phyloP scores from a whole-genome alignment of 2,888 invertebrate genomes.

The Tortrix viridana region DNA sequence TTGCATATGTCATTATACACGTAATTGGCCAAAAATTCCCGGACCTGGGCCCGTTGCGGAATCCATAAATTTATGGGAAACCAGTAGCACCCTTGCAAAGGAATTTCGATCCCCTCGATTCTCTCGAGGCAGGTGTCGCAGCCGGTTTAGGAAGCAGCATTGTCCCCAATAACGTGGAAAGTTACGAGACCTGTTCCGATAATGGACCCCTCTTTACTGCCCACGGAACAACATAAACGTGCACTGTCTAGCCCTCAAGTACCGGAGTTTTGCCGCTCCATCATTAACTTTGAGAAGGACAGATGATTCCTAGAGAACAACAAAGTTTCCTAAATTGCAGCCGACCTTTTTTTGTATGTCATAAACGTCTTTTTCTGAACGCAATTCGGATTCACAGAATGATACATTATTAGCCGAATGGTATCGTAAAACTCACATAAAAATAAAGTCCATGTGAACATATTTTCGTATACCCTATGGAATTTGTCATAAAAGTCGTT shows the following conservation, averaged over 20 bases:
- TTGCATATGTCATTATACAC: constrained; percentile 13
- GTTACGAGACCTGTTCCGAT: constrained; percentile 62
- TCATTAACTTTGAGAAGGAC: constrained; percentile 34
- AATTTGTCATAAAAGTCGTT: constrained; percentile 26
- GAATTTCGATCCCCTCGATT: constrained; percentile 53
- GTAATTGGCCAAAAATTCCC: constrained; percentile 30
- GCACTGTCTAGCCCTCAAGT: constrained; percentile 14
- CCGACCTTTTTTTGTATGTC: constrained; percentile 22
- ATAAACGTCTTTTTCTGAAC: constrained; percentile 22
- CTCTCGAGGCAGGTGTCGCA: constrained; percentile 62
- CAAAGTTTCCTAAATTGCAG: constrained; percentile 14
- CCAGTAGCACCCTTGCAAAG: constrained; percentile 47
- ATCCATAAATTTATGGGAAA: constrained; percentile 31
- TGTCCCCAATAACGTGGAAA: constrained; percentile 58
- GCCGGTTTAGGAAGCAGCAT: constrained; percentile 57
- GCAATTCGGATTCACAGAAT: constrained; percentile 18
- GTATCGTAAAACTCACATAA: constrained; percentile 3
- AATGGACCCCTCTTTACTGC: constrained; percentile 47
- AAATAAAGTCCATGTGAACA: constrained; percentile 12
- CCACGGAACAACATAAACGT: constrained; percentile 26
- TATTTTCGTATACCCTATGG: constrained; percentile 7
- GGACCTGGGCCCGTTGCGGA: constrained; percentile 10
- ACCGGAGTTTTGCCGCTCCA: constrained; percentile 9
- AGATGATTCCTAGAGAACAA: constrained; percentile 3
- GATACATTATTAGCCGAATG: constrained; percentile 9